Evolutionary conservation across 2,888 invertebrate genomes (phyloP), one percentile per base, ranked within the genome.

Genomic region (Nysson spinosus): DNA sequence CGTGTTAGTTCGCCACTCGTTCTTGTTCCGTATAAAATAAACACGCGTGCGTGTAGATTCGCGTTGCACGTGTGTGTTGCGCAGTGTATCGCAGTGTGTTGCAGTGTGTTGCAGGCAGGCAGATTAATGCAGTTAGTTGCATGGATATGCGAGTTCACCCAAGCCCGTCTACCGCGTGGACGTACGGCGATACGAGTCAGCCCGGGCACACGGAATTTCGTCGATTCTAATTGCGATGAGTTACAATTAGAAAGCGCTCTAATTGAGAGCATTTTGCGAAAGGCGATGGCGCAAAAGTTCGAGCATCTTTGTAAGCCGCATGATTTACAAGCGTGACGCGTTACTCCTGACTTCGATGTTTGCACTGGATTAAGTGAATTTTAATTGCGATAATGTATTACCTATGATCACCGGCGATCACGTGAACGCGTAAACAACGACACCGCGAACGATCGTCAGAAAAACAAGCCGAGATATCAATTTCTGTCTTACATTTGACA

Each of bases 191-290:
- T n/a, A n/a, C n/a, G n/a, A 37, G 49, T 47, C 37, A 63, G 50
- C 56, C 71, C 54, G 63, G 63, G 50, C 58, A 64, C 69, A 73
- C 73, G 72, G 76, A 80, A 78, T 79, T 75, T 82, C 80, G 78
- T 80, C 78, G 78, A 81, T 83, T 79, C 75, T 80, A 83, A 84
- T 84, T 82, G 79, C 81, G 62, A 80, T 65, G 77, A 82, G 75
- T 77, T 77, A 81, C 82, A 81, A 83, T 83, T 83, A 84, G 83
- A 85, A 85, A 85, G 83, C 75, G 82, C 77, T 71, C 81, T 81
- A 84, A 84, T 84, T 83, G 82, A 83, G 79, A 79, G 77, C 71
- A 72, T 85, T 85, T 81, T 81, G 83, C 80, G 83, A 85, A 74
- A 65, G 68, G 62, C 74, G 67, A 68, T 75, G 75, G 79, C 80